Evolutionary conservation across 2,797 vertebrate species (phyloP), one percentile per base, ranked within the genome.

Genomic region (Periophthalmus magnuspinnatus): DNA sequence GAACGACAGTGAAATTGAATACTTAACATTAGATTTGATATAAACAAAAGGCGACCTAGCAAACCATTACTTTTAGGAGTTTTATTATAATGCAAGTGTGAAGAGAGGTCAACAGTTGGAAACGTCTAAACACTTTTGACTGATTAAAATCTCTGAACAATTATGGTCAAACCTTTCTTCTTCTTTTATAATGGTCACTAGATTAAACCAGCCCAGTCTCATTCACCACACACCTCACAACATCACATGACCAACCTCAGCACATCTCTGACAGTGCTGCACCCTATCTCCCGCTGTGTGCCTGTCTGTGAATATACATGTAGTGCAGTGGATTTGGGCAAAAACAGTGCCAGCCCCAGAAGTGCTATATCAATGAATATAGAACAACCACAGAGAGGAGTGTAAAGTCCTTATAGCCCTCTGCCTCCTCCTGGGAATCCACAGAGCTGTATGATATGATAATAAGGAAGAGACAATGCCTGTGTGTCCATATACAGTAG

Each of bases 321-420:
- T 69, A 71, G 80, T 70, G 74, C 64, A 24, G 72, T 68, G 65
- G 68, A 83, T 64, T 57, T 63, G 68, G 68, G 71, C 70, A 77
- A 74, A 45, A 75, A 78, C 69, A 55, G 71, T 59, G 48, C 36
- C 58, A 22, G 73, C 74, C 71, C 76, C 76, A 85, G 75, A 86
- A 86, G 83, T 80, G 83, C 74, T 71, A 84, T 78, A 82, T 85
- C 84, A 86, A 85, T 89, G 85, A 89, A 89, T 86, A 87, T 50
- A 86, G 78, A 88, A 79, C 74, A 87, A 81, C 71, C 75, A 74
- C 67, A 67, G 63, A 72, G 76, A 83, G 76, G 63, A 71, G 48
- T 3, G 71, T 14, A 74, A 81, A 77, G 75, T 88, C 82, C 77
- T 70, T 72, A 75, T 61, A 75, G 81, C 72, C 67, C 64, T 54